Conservation (phyloP, 2,888 invertebrate genomes). For the Tineola bisselliella region DNA sequence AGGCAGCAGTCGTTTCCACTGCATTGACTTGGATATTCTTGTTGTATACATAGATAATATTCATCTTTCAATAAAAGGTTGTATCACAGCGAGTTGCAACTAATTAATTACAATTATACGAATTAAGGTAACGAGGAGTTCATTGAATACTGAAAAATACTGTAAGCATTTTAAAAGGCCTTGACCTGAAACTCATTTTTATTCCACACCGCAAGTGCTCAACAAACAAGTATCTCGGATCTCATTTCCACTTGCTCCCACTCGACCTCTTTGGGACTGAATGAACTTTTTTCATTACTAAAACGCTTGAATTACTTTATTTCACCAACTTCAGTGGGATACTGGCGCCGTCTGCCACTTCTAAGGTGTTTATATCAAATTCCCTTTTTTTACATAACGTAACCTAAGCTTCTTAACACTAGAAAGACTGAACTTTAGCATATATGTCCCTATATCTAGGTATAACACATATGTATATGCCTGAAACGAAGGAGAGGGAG, state of each 20-base stretch:
- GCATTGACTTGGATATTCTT: too few relatives aligned
- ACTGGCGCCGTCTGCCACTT: not conserved
- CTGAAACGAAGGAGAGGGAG: too few relatives aligned
- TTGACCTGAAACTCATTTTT: constrained; percentile 18
- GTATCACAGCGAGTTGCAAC: too few relatives aligned
- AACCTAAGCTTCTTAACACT: too few relatives aligned
- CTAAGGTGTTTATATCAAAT: not conserved
- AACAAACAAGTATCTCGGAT: constrained; percentile 15
- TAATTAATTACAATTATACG: not conserved
- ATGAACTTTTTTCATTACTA: constrained; percentile 20
- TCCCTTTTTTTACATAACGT: too few relatives aligned
- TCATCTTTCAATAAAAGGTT: too few relatives aligned
- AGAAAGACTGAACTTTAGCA: too few relatives aligned
- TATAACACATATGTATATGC: too few relatives aligned
- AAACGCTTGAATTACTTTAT: constrained; percentile 21
- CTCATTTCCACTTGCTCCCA: constrained; percentile 14
- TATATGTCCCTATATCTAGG: too few relatives aligned
- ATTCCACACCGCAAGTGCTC: constrained; percentile 17
- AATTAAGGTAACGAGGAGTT: not conserved
- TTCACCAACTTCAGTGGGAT: constrained; percentile 1
- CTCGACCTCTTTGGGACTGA: constrained; percentile 17
- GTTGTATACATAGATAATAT: too few relatives aligned
- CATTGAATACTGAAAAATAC: not conserved
- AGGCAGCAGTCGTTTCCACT: too few relatives aligned
- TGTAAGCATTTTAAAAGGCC: constrained; percentile 7